phyloP scores from a whole-genome alignment of 2,797 vertebrate genomes.

The Oceanodroma leucorhoa region DNA sequence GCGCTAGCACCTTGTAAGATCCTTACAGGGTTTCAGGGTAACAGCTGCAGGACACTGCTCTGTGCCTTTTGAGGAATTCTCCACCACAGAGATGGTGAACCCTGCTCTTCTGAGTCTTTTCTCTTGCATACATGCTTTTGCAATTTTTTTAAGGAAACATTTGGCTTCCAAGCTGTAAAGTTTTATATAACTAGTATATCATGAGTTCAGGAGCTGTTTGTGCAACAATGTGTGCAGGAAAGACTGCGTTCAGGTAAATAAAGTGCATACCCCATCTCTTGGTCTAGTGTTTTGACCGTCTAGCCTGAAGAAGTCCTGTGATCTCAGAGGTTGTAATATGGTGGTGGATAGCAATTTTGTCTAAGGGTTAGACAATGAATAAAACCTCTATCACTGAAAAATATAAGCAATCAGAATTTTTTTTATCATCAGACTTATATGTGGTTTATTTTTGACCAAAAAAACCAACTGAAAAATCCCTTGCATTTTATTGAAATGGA shows the following conservation, averaged over 20 bases:
- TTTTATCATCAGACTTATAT: not conserved
- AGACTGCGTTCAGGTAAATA: not conserved
- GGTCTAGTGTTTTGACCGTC: not conserved
- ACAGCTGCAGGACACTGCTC: rapidly evolving
- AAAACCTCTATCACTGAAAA: not conserved
- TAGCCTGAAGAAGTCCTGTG: not conserved
- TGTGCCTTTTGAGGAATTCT: not conserved
- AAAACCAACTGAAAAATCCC: rapidly evolving
- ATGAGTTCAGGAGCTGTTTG: not conserved
- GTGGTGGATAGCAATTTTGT: not conserved
- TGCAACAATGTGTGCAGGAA: not conserved
- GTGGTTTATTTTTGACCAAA: not conserved
- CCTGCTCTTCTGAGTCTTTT: not conserved
- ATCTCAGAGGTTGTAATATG: not conserved
- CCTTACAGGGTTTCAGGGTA: not conserved
- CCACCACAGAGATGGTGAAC: not conserved
- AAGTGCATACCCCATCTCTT: not conserved
- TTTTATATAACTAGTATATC: not conserved
- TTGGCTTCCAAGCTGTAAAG: not conserved
- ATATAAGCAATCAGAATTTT: not conserved
- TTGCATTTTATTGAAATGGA: not conserved
- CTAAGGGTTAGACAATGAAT: not conserved
- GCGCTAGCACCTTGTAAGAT: rapidly evolving
- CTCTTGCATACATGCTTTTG: not conserved
- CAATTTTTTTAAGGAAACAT: not conserved